Evolutionary conservation across 2,797 vertebrate genomes (phyloP).

Genomic region (Sebastes flavidus): DNA sequence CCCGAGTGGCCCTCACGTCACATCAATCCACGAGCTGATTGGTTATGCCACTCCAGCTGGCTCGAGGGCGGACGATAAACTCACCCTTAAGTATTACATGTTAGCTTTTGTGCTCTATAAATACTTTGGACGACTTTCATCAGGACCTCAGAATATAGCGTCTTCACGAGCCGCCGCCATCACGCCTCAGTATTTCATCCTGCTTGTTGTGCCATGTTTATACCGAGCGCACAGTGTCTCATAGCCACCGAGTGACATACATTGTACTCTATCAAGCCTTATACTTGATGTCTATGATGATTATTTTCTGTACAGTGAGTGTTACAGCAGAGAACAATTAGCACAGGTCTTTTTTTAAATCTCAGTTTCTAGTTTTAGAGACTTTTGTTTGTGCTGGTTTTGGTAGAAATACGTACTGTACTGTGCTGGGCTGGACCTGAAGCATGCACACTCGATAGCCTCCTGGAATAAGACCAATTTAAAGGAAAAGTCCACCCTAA

Average conservation of each 20-base stretch:
- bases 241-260: slow-evolving; percentile 26
- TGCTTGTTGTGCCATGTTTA: slow-evolving; percentile 65
- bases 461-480: slow-evolving; percentile 13
- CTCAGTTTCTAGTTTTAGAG: slow-evolving; percentile 41
- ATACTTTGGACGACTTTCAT: slow-evolving; percentile 15
- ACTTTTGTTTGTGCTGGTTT: slow-evolving; percentile 59
- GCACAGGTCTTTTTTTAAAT: slow-evolving; percentile 48
- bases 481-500: slow-evolving; percentile 57
- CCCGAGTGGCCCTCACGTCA: slow-evolving; percentile 4
- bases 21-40: slow-evolving; percentile 39
- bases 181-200: slow-evolving; percentile 18
- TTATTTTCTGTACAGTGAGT: slow-evolving; percentile 64
- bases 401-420: slow-evolving; percentile 34
- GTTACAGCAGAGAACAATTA: slow-evolving; percentile 46
- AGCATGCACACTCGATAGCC: slow-evolving; percentile 54
- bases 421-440: slow-evolving; percentile 72
- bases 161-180: slow-evolving; percentile 21
- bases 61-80: slow-evolving; percentile 26
- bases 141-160: slow-evolving; percentile 15
- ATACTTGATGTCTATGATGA: slow-evolving; percentile 54
- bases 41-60: slow-evolving; percentile 47
- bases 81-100: slow-evolving; percentile 41
- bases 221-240: slow-evolving; percentile 43
- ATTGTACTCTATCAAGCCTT: slow-evolving; percentile 58
- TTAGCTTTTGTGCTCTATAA: slow-evolving; percentile 53